Percentiles rank a stretch among this genome's conserved stretches.
Conservation (phyloP, 2,113 vertebrate species). For the Tenrec ecaudatus region DNA sequence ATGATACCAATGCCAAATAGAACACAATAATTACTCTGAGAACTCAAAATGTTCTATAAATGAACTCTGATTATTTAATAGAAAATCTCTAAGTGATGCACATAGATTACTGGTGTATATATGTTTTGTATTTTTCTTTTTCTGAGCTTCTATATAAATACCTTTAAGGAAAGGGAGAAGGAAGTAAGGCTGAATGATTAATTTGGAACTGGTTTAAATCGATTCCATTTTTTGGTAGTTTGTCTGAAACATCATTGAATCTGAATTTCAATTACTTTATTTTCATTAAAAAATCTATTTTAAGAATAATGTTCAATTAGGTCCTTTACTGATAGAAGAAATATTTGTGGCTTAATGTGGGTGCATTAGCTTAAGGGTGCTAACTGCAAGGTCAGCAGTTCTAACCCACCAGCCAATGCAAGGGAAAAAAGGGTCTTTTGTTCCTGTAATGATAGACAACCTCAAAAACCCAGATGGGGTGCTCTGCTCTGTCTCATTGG, state of each 20-base stretch:
- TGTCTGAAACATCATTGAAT: neutral
- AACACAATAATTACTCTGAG: conserved; percentile 65
- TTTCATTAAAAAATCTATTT: neutral
- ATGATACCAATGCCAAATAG: conserved; percentile 56
- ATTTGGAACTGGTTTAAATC: neutral
- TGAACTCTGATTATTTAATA: conserved; percentile 22
- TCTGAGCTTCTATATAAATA: neutral
- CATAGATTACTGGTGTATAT: neutral
- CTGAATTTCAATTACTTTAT: neutral
- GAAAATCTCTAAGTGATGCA: neutral
- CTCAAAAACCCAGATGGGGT: no score
- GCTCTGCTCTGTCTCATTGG: no score
- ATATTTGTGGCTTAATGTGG: no score
- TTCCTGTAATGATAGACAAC: no score
- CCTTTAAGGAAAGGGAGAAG: neutral
- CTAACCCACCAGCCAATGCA: no score
- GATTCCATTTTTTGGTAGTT: neutral
- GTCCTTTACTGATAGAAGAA: no score
- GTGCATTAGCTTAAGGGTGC: no score
- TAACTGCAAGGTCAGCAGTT: no score
- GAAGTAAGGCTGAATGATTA: neutral
- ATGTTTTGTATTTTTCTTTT: conserved; percentile 1
- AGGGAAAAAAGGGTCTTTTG: no score
- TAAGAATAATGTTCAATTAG: no score
- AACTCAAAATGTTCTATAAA: conserved; percentile 61